Conservation (phyloP, 2,113 vertebrate genomes). For the Cephalopholis sonnerati region DNA sequence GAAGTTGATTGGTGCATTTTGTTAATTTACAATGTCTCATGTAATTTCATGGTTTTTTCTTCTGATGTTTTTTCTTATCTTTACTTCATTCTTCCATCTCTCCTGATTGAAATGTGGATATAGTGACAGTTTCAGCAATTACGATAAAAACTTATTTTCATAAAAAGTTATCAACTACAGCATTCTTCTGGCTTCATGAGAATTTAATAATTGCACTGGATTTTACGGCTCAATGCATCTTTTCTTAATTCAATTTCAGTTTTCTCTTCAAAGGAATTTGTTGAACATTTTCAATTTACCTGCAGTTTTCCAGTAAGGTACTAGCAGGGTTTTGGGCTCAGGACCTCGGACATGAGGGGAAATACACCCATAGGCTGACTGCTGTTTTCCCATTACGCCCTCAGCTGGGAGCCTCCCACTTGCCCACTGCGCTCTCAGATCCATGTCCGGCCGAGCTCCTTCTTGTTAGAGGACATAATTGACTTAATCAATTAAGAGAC, state of each 20-base stretch:
- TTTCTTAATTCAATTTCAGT: neutral
- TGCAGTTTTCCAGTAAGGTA: conserved; percentile 4
- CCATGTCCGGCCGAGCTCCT: conserved; percentile 57
- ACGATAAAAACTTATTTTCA: too few species aligned
- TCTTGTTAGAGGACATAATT: conserved; percentile 69
- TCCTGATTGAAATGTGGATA: too few species aligned
- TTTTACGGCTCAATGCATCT: too few species aligned
- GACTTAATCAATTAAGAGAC: conserved; percentile 70
- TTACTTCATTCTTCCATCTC: too few species aligned
- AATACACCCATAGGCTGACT: conserved; percentile 40
- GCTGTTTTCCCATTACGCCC: conserved; percentile 74
- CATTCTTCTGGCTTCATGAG: too few species aligned
- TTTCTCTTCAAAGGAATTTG: neutral
- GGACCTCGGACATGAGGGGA: conserved; percentile 13
- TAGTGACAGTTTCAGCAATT: too few species aligned
- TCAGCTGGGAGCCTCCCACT: conserved; percentile 61
- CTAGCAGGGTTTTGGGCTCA: conserved; percentile 7
- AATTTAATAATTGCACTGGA: too few species aligned
- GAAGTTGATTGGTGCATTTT: too few species aligned
- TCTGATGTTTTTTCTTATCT: too few species aligned
- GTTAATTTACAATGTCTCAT: too few species aligned
- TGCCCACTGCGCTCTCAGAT: conserved; percentile 43
- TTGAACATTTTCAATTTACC: neutral
- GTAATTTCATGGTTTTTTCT: too few species aligned
- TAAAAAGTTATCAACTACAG: too few species aligned